Evolutionary conservation across 2,113 vertebrate species (phyloP), one percentile per base, ranked within the genome.

Genomic region (Lota lota): DNA sequence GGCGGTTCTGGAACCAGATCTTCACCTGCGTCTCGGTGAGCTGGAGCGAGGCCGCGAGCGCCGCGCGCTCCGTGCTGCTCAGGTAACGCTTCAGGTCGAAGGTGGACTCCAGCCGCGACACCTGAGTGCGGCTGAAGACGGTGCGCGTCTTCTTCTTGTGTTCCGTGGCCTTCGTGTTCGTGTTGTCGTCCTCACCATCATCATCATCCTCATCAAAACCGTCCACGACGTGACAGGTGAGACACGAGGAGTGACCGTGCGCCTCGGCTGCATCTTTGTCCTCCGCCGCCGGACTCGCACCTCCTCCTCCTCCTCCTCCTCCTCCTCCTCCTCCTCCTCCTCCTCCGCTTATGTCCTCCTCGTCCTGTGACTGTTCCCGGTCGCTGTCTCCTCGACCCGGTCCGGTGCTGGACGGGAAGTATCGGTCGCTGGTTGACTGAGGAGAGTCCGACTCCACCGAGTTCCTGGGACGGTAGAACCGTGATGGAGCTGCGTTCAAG

Each of bases 1-100:
- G 88, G 16, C 94, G 91, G 82, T 95, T 95, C 72, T 95, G 94
- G 65, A 95, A 95, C 94, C 94, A 95, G 81, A 95, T 95, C 89
- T 95, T 95, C 6, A 95, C 93, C 86, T 95, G 94, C 0, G 94
- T 95, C 88, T 95, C 93, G 1, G 94, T 95, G 77, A 95, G 91
- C 73, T 93, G 93, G 59, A 95, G 88, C 0, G 93, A 90, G 6
- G 92, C 88, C 1, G 94, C 94, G 10, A 95, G 86, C 10, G 2
- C 92, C 93, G 93, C 94, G 11, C 94, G 85, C 79, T 95, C 94
- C 0, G 93, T 87, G 85, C 94, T 93, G 91, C 93, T 95, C 77
- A 95, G 88, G 85, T 95, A 95, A 68, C 93, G 92, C 77, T 94
- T 95, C 76, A 94, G 77, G 84, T 95, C 94, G 67, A 95, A 95